phyloP scores from a whole-genome alignment of 2,797 vertebrate species.

The Falco novaeseelandiae region DNA sequence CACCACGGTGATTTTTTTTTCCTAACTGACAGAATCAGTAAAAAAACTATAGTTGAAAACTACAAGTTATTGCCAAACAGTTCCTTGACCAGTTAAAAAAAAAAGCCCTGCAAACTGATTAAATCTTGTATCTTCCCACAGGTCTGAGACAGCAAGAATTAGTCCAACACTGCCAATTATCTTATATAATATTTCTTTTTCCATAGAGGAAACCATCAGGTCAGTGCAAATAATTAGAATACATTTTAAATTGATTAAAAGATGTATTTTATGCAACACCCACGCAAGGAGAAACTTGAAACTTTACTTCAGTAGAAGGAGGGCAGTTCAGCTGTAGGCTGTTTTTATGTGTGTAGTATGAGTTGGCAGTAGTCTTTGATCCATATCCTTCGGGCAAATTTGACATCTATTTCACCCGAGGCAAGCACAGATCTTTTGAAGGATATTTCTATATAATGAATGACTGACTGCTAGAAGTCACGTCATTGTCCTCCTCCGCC shows the following conservation, averaged over 20 bases:
- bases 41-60: neutral
- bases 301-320: constrained; percentile 9
- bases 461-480: constrained; percentile 47
- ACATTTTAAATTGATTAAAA: neutral
- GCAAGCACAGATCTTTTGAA: constrained; percentile 62
- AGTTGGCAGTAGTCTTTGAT: constrained; percentile 60
- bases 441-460: constrained; percentile 50
- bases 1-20: neutral
- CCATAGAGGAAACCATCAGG: neutral
- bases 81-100: neutral
- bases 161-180: neutral
- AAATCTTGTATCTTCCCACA: neutral
- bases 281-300: constrained; percentile 14
- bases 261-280: neutral
- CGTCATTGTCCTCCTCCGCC: constrained; percentile 57
- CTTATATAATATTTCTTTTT: constrained; percentile 1
- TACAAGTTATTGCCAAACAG: neutral
- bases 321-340: constrained; percentile 36
- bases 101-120: neutral
- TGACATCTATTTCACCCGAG: constrained; percentile 67
- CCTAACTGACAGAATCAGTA: neutral
- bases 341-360: neutral
- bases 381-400: constrained; percentile 62
- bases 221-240: constrained; percentile 27
- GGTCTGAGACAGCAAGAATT: neutral